Evolutionary conservation across 2,797 vertebrate genomes (phyloP), one percentile per base, ranked within the genome.

Genomic region (Macropodus opercularis): DNA sequence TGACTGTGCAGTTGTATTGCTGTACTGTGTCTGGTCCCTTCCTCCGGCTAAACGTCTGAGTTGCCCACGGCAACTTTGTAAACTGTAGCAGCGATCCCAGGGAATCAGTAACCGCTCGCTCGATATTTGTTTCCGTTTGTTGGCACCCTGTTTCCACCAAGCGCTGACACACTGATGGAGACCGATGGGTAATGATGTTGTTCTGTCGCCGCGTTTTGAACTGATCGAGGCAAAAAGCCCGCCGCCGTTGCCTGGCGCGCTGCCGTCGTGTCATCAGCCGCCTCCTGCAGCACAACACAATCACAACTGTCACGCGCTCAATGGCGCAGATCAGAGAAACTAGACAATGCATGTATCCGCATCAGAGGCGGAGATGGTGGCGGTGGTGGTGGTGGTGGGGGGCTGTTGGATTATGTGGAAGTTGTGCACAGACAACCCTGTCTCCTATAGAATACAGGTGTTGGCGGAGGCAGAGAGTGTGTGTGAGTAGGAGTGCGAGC

Each of bases 101-200:
- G 18, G n/a, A 14, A 40, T 51, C 41, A 42, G 11, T n/a, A 32
- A 4, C 24, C 66, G 44, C 14, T 22, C 21, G n/a, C 0, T n/a
- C n/a, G 0, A 22, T 44, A 56, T 75, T 57, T 75, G 64, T 39
- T 56, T 69, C 65, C 56, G 35, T 22, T 11, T 35, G 47, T 55
- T 60, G 17, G 13, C 34, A 23, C 52, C 35, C 19, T 54, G 31
- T 63, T 67, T 62, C 46, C 63, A 55, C 22, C 36, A 12, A n/a
- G 23, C 3, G 21, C 31, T 59, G 75, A 68, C 77, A 77, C 51
- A 57, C 1, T n/a, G n/a, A n/a, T n/a, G 13, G 9, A 15, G 52
- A 63, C 65, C 72, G 66, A 81, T 17, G 69, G 61, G 49, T 74
- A 75, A 82, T 49, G 42, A 76, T 76, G 72, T 69, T 44, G 22